These are phyloP conservation scores for Ephialtes manifestator DNA, from an alignment of 2,888 invertebrate species.

Conservation along the genomic window DNA sequence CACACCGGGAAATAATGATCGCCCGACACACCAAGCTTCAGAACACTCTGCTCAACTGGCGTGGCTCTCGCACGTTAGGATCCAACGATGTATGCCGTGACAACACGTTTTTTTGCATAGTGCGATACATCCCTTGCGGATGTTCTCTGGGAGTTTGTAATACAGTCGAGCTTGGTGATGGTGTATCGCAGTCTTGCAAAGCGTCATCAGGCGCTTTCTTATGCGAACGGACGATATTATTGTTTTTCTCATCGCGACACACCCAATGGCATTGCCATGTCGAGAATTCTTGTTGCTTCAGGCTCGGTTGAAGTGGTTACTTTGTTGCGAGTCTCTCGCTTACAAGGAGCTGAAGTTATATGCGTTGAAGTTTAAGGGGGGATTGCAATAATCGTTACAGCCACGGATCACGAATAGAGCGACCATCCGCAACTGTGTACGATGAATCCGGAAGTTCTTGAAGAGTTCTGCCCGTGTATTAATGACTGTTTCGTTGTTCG, in stretches of 20 bases:
- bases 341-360: slow-evolving; percentile 20
- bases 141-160: slow-evolving; percentile 30
- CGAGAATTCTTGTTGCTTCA: slow-evolving; percentile 10
- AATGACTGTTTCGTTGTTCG: slow-evolving; percentile 54
- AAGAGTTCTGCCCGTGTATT: slow-evolving; percentile 44
- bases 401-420: background rate
- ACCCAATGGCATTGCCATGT: background rate
- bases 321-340: slow-evolving; percentile 23
- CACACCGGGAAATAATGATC: slow-evolving; percentile 56
- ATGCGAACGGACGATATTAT: slow-evolving; percentile 38
- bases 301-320: slow-evolving; percentile 9
- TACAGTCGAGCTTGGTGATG: background rate
- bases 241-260: slow-evolving; percentile 1
- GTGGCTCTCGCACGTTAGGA: slow-evolving; percentile 14
- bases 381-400: slow-evolving; percentile 42
- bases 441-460: slow-evolving; percentile 36
- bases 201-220: slow-evolving; percentile 12
- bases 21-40: slow-evolving; percentile 47
- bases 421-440: background rate
- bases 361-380: background rate
- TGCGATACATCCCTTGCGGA: slow-evolving; percentile 45
- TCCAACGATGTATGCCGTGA: slow-evolving; percentile 3
- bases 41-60: slow-evolving; percentile 29
- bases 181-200: slow-evolving; percentile 16
- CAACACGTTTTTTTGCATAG: slow-evolving; percentile 35